Evolutionary conservation across 2,888 invertebrate species (phyloP).

Genomic region (Cremastinae sp.): DNA sequence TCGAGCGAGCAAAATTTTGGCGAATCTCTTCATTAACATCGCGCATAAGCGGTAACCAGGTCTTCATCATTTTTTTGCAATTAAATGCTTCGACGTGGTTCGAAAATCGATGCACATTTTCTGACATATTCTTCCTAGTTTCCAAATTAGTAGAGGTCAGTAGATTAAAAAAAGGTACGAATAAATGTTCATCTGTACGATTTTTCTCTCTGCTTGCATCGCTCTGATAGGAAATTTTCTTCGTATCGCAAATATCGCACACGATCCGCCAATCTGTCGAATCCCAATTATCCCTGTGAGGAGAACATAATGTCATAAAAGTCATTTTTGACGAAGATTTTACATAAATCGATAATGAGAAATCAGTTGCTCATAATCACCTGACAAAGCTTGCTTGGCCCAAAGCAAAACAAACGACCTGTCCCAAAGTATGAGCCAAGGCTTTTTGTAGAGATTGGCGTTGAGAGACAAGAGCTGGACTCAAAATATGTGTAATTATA

Average conservation of each 20-base stretch:
- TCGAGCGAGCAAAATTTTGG: constrained; percentile 73
- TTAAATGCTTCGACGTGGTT: constrained; percentile 80
- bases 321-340: background rate
- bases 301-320: background rate
- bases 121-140: constrained; percentile 75
- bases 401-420: constrained; percentile 73
- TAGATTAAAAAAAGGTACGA: constrained; percentile 67
- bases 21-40: constrained; percentile 76
- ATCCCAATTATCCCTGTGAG: constrained; percentile 51
- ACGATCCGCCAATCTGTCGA: constrained; percentile 48
- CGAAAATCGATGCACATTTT: constrained; percentile 78
- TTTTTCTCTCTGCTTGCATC: background rate
- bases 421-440: constrained; percentile 70
- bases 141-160: constrained; percentile 68
- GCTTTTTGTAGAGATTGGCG: constrained; percentile 67
- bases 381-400: constrained; percentile 68
- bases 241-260: constrained; percentile 54
- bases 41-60: constrained; percentile 78
- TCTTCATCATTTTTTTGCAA: constrained; percentile 72
- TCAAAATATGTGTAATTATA: constrained; percentile 70
- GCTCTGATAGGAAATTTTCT: background rate
- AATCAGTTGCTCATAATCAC: constrained; percentile 59
- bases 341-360: background rate
- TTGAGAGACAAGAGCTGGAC: constrained; percentile 69
- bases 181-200: constrained; percentile 30